Evolutionary conservation across 30 jellyfish, hydroid and myxozoan species (phyloP), one percentile per base, ranked within the genome.

Genomic region (Rhopilema esculentum): DNA sequence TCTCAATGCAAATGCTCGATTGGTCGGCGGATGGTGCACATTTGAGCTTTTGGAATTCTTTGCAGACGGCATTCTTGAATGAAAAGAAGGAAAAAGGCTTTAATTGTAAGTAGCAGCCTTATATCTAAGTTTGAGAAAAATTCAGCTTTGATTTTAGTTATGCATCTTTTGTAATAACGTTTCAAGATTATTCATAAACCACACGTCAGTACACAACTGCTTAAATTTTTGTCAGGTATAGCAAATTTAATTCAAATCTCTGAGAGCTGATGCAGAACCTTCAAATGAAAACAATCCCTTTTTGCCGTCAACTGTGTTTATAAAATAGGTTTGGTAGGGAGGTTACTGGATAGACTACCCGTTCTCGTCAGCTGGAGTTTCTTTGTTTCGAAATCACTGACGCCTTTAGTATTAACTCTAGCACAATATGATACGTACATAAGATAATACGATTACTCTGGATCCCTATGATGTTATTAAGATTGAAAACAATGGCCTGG

Each of bases 1-100:
- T 0, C 97, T 87, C 92, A 87, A 51, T 1, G 95, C 92, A 61
- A 76, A 86, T 49, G 97, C 97, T 16, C 97, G 67, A 78, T 87
- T 87, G 69, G 85, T 49, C 52, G 98, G 93, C 31, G 97, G 97
- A 49, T 91, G 88, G 23, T 77, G 84, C 28, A 50, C 72, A 1
- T 77, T 75, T 25, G 83, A 49, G 29, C 21, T 75, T 51, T 80
- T 88, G n/a, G 84, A 32, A 17, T 33, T 63, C 77, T 88, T 88
- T 51, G 67, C 91, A 12, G 93, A 69, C 66, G 97, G 97, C 97
- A 88, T 88, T 30, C 94, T 85, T 15, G 65, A 29, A 30, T 17
- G 64, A 50, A 6, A 31, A 19, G 20, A 78, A 19, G 53, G 9
- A 25, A 28, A 16, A 49, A 57, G 50, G 63, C 0, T 70, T 70